These are phyloP conservation scores for Odontomachus brunneus DNA, from an alignment of 1,140 invertebrate genomes.

Conservation along the genomic window DNA sequence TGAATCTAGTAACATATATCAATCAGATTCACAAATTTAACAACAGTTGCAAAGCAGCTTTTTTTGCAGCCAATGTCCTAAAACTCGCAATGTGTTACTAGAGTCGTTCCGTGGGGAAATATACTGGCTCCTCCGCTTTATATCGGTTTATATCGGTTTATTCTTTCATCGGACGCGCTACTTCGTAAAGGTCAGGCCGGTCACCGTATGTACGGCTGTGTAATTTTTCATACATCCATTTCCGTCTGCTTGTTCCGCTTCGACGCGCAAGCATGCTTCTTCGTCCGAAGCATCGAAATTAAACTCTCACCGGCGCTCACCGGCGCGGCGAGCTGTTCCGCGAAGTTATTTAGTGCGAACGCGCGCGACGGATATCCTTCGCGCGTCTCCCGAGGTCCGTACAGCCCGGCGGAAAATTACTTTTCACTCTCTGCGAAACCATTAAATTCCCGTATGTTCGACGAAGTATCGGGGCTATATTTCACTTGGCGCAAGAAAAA, in stretches of 20 bases:
- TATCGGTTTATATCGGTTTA: too few relatives aligned
- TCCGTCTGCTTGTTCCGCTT: not conserved
- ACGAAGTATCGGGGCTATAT: conserved; percentile 44
- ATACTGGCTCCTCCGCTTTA: too few relatives aligned
- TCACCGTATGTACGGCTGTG: too few relatives aligned
- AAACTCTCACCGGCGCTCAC: conserved; percentile 31
- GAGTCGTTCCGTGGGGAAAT: too few relatives aligned
- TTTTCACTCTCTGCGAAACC: conserved; percentile 14
- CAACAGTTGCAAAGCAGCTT: too few relatives aligned
- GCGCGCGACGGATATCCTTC: conserved; percentile 24
- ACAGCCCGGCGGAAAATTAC: conserved; percentile 41
- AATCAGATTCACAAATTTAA: too few relatives aligned
- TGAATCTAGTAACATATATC: too few relatives aligned
- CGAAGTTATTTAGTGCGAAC: conserved; percentile 46
- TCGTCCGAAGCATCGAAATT: conserved; percentile 20
- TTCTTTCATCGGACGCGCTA: not conserved
- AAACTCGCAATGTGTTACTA: too few relatives aligned
- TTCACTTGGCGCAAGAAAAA: conserved; percentile 32
- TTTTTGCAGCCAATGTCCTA: too few relatives aligned
- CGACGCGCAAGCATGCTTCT: not conserved
- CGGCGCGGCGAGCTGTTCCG: not conserved
- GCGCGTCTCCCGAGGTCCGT: conserved; percentile 1
- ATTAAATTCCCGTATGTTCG: conserved; percentile 40
- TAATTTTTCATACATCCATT: conserved; percentile 21
- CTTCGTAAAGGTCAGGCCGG: not conserved